Conservation (phyloP, 2,888 invertebrate species). For the Drosophila macrothrix region DNA sequence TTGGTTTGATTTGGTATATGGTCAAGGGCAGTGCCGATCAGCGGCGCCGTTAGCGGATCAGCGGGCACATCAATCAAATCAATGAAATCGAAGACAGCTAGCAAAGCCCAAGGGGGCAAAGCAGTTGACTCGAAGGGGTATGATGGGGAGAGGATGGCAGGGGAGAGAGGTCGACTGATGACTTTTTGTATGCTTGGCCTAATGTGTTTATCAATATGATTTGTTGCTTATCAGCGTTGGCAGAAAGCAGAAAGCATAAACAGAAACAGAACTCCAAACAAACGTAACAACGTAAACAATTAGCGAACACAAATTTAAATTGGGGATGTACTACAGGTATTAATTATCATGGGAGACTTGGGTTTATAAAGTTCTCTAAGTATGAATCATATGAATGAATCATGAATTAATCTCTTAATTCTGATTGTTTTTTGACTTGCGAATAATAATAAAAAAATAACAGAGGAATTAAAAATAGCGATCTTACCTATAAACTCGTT, state of each 20-base stretch:
- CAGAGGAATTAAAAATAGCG: not conserved
- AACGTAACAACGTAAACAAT: conserved; percentile 30
- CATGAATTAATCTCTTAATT: not conserved
- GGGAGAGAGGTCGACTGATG: conserved; percentile 55
- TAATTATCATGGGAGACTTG: not conserved
- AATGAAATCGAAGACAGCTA: conserved; percentile 76
- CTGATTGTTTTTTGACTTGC: not conserved
- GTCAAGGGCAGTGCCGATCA: conserved; percentile 69
- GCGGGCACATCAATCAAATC: conserved; percentile 79
- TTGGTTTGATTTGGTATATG: conserved; percentile 50
- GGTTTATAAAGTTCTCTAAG: not conserved
- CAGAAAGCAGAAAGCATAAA: conserved; percentile 27
- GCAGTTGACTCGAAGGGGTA: conserved; percentile 26
- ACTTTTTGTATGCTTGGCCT: conserved; percentile 60
- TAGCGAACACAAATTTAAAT: conserved; percentile 5
- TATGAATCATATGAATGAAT: not conserved
- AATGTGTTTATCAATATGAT: conserved; percentile 64
- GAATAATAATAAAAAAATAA: not conserved
- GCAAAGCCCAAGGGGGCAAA: conserved; percentile 40
- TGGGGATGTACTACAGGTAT: not conserved
- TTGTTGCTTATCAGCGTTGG: conserved; percentile 41
- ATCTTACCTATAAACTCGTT: conserved; percentile 97
- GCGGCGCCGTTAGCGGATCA: conserved; percentile 63
- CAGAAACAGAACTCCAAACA: conserved; percentile 29
- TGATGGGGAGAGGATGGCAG: not conserved